phyloP scores from a whole-genome alignment of 2,888 invertebrate species.

The Campoplex capitator region DNA sequence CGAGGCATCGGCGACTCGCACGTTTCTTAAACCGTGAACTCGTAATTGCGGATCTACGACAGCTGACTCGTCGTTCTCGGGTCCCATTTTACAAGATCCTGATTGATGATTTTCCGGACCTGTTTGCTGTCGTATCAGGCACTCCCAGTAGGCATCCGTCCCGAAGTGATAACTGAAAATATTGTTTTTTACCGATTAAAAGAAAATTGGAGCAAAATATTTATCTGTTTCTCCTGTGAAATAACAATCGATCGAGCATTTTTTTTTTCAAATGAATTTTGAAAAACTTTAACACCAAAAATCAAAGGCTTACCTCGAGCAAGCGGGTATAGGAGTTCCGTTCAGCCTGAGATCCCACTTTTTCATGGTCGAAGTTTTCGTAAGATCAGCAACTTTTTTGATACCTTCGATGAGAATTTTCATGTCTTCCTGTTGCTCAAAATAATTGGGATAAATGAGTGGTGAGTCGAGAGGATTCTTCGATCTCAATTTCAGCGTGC shows the following conservation, averaged over 20 bases:
- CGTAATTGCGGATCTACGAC: slow-evolving; percentile 87
- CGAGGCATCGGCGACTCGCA: slow-evolving; percentile 90
- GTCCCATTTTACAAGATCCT: slow-evolving; percentile 87
- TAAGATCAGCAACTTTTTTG: slow-evolving; percentile 86
- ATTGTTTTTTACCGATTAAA: slow-evolving; percentile 34
- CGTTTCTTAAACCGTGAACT: slow-evolving; percentile 87
- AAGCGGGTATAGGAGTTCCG: slow-evolving; percentile 86
- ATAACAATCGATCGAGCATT: not conserved
- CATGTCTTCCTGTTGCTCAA: slow-evolving; percentile 88
- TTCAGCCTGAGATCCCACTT: slow-evolving; percentile 87
- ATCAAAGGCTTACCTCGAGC: slow-evolving; percentile 82
- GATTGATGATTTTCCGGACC: slow-evolving; percentile 89
- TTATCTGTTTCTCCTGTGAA: not conserved
- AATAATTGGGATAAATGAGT: slow-evolving; percentile 90
- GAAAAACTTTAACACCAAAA: not conserved
- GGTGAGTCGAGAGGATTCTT: slow-evolving; percentile 89
- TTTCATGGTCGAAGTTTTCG: slow-evolving; percentile 87
- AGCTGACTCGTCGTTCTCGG: slow-evolving; percentile 84
- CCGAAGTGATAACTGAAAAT: slow-evolving; percentile 85
- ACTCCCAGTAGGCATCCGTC: slow-evolving; percentile 89
- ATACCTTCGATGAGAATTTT: slow-evolving; percentile 87
- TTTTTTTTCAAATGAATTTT: not conserved
- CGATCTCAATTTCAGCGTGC: slow-evolving; percentile 88
- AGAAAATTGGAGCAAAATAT: slow-evolving; percentile 83
- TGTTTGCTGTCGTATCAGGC: slow-evolving; percentile 87